Percentiles rank a stretch among this genome's conserved stretches.
Evolutionary conservation across 2,888 invertebrate genomes (phyloP).

Genomic region (Strigamia transsilvanica): DNA sequence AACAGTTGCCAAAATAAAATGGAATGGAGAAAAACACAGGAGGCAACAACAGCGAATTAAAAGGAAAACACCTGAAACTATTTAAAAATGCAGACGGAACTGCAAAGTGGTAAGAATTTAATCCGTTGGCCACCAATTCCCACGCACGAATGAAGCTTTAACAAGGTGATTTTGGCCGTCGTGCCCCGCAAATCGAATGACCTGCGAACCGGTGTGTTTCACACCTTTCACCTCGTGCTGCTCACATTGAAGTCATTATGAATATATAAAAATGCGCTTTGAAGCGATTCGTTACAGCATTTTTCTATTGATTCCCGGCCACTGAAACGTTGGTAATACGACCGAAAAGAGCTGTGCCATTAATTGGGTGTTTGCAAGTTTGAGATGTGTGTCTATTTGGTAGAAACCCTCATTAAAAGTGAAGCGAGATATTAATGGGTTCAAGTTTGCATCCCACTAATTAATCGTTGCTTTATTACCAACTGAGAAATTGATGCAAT

Average conservation of each 20-base stretch:
- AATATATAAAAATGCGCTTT: neutral
- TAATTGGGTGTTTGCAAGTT: conserved; percentile 7
- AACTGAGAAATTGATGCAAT: conserved; percentile 42
- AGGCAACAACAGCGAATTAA: too few relatives aligned
- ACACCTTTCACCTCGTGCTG: conserved; percentile 1
- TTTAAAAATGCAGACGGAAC: too few relatives aligned
- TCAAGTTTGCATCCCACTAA: conserved; percentile 25
- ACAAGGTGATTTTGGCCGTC: neutral
- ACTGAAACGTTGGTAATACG: neutral
- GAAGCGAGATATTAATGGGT: conserved; percentile 44
- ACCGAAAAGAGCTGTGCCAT: neutral
- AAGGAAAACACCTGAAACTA: too few relatives aligned
- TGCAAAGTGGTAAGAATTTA: neutral
- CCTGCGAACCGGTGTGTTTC: neutral
- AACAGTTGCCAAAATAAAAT: too few relatives aligned
- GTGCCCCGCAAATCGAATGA: conserved; percentile 9
- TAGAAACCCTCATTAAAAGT: conserved; percentile 34
- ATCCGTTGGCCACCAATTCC: neutral
- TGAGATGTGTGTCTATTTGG: conserved; percentile 33
- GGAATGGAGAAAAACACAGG: too few relatives aligned
- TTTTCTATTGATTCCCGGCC: neutral
- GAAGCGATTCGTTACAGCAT: neutral
- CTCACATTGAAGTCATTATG: neutral
- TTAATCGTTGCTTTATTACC: conserved; percentile 36
- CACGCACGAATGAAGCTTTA: neutral